Percentiles rank a stretch among this genome's conserved stretches.
Conservation (phyloP, 1,140 invertebrate species). For the Drosophila tropicalis region DNA sequence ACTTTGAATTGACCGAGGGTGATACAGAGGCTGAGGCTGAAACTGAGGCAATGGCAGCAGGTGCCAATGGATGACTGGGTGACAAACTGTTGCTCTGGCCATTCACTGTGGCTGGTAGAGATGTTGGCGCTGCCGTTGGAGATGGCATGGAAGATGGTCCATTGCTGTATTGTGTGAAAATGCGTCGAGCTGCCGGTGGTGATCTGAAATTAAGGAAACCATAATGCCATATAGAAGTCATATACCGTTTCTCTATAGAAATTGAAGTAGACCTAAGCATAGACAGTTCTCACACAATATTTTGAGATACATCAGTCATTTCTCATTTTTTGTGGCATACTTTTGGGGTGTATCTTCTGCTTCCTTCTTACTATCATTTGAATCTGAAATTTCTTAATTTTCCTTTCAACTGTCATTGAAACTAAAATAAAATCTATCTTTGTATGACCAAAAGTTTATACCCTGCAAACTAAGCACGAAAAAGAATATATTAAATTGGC, state of each 20-base stretch:
- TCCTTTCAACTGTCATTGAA: no score
- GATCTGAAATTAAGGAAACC: constrained; percentile 48
- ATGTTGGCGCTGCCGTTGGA: constrained; percentile 26
- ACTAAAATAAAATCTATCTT: no score
- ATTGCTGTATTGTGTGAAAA: constrained; percentile 34
- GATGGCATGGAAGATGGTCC: constrained; percentile 18
- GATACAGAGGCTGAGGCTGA: constrained; percentile 24
- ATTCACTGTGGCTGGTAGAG: neutral
- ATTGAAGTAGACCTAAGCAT: neutral
- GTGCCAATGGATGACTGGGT: constrained; percentile 32
- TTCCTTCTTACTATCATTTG: no score
- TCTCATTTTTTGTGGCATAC: no score
- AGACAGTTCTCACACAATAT: no score
- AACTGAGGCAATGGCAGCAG: constrained; percentile 1
- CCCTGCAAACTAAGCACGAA: no score
- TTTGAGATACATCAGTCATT: no score
- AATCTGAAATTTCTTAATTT: no score
- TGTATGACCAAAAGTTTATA: no score
- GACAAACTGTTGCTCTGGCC: constrained; percentile 12
- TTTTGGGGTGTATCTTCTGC: no score
- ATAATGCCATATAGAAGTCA: no score
- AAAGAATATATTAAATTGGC: no score
- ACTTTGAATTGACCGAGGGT: constrained; percentile 62
- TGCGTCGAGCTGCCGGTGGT: constrained; percentile 76
- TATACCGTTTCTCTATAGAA: neutral